These are phyloP conservation scores for Nephrotoma flavescens DNA, from an alignment of 2,888 invertebrate genomes.

Conservation along the genomic window DNA sequence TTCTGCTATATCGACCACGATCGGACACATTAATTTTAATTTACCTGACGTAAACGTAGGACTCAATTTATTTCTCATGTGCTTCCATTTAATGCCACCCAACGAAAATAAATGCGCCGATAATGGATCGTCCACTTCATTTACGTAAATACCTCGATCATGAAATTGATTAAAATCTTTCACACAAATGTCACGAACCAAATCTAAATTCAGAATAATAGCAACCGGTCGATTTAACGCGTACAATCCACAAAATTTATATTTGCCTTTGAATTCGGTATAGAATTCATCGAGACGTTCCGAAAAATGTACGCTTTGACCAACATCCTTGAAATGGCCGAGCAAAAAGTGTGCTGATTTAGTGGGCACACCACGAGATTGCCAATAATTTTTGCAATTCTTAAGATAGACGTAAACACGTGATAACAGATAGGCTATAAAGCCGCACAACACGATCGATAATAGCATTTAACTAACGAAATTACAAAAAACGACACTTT, in stretches of 20 bases:
- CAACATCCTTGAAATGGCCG: background rate
- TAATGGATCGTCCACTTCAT: slow-evolving; percentile 6
- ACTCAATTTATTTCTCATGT: background rate
- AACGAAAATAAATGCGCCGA: slow-evolving; percentile 5
- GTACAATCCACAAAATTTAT: background rate
- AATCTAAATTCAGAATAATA: background rate
- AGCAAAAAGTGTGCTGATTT: too few species aligned
- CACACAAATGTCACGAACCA: background rate
- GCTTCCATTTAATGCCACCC: slow-evolving; percentile 3
- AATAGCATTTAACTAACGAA: too few species aligned
- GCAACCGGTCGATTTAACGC: background rate
- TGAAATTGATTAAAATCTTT: slow-evolving; percentile 1
- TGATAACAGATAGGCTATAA: too few species aligned
- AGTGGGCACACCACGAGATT: too few species aligned
- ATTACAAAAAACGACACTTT: too few species aligned
- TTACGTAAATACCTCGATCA: slow-evolving; percentile 5
- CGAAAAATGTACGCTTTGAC: background rate
- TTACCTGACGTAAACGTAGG: slow-evolving; percentile 8
- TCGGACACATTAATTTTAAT: slow-evolving; percentile 6
- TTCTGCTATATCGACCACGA: background rate
- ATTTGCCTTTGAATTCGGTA: background rate
- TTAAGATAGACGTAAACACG: too few species aligned
- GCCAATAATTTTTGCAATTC: too few species aligned
- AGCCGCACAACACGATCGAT: too few species aligned
- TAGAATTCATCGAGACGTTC: background rate